Percentiles rank a stretch among this genome's conserved stretches.
Evolutionary conservation across 2,113 vertebrate species (phyloP).

Genomic region (Macrotus californicus): DNA sequence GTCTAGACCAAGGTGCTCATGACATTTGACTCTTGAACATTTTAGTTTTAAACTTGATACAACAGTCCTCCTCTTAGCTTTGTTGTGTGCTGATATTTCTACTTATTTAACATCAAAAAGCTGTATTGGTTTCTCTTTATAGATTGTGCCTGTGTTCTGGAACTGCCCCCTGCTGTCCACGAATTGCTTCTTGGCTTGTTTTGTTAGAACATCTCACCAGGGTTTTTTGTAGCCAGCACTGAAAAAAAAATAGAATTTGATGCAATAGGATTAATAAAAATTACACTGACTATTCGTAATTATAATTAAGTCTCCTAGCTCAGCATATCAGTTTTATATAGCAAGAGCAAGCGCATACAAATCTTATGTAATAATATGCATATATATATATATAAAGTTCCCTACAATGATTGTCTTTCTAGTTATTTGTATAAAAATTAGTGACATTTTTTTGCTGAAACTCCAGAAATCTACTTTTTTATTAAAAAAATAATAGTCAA

Average conservation of each 20-base stretch:
- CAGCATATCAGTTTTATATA: constrained; percentile 49
- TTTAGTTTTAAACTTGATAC: constrained; percentile 82
- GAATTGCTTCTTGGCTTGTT: constrained; percentile 77
- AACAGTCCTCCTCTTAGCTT: constrained; percentile 76
- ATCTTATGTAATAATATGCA: constrained; percentile 68
- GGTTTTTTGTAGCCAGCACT: constrained; percentile 77
- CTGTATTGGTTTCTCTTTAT: constrained; percentile 79
- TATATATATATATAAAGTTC: constrained; percentile 68
- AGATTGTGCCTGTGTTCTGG: constrained; percentile 80
- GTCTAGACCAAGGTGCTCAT: constrained; percentile 66
- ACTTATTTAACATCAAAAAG: constrained; percentile 82
- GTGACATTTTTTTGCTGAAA: constrained; percentile 72
- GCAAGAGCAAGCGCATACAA: constrained; percentile 73
- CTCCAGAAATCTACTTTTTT: constrained; percentile 73
- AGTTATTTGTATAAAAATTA: constrained; percentile 75
- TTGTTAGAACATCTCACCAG: constrained; percentile 80
- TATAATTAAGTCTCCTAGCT: constrained; percentile 43
- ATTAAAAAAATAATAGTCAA: constrained; percentile 76
- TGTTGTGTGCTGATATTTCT: constrained; percentile 81
- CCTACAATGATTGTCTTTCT: constrained; percentile 47
- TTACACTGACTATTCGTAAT: constrained; percentile 70
- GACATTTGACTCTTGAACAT: constrained; percentile 76
- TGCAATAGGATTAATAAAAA: constrained; percentile 71
- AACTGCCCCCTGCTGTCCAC: constrained; percentile 80
- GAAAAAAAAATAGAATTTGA: constrained; percentile 71